Base-by-base conservation (phyloP, 2,113 vertebrate genomes). In the Amphilophus citrinellus region DNA sequence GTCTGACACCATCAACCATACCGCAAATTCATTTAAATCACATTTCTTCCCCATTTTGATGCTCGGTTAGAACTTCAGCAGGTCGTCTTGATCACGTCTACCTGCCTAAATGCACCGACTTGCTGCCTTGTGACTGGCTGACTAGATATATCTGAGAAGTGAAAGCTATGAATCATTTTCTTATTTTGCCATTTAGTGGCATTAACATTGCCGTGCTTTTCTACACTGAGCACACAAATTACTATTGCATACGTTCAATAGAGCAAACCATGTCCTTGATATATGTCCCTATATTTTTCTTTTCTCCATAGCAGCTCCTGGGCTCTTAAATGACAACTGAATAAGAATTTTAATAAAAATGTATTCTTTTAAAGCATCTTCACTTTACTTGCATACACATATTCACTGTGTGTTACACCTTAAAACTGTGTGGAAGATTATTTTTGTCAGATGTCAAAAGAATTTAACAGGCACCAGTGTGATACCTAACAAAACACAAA, bases 151-250 rank as follows among this genome's bases (percentile, higher is more conserved):
- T 37, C 37, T 73, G 47, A 32, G 47, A n/a, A 27, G 6, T 73
- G 53, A 73, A 73, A 73, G 10, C 44, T 73, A 14, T 32, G 22
- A 53, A 73, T 73, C 53, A 73, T 73, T 53, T 73, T 53, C 44
- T 24, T 53, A 47, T 68, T 18, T 53, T 53, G 6, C 2, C 17
- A 7, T 18, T 50, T 47, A 17, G 22, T n/a, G 53, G 17, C 6
- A 73, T 32, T 73, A 73, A 32, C 3, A 73, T 73, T 73, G 30
- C 3, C 27, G 32, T 73, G 27, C 44, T 53, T 73, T 27, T n/a
- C 10, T 32, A 20, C 24, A 73, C 1, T 73, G 44, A 14, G 6
- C 44, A 73, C 27, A 32, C 44, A 53, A 53, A 32, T n/a, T n/a
- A 47, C 66, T 53, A 13, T 18, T 73, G 17, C 47, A 73, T 30